A percentile compares a stretch with the other conserved stretches of the same genome.
phyloP scores from a whole-genome alignment of 2,113 vertebrate genomes.

The Polyodon spathula region DNA sequence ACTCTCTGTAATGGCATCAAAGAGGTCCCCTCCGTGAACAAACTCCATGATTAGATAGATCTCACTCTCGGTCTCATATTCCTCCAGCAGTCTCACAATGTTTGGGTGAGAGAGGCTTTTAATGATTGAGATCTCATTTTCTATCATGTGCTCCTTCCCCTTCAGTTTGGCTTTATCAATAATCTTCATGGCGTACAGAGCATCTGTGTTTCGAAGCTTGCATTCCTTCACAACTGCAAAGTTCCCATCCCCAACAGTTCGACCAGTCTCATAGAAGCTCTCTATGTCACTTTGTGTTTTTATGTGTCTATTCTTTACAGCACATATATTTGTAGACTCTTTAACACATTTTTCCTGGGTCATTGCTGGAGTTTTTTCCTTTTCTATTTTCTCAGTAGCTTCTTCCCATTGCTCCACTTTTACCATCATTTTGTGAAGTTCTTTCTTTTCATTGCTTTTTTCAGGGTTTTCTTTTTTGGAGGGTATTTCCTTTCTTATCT shows the following conservation, averaged over 20 bases:
- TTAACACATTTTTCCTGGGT: conserved; percentile 9
- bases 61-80: conserved; percentile 74
- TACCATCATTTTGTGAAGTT: too few species aligned
- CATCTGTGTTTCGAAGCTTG: conserved; percentile 47
- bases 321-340: conserved; percentile 14
- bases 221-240: conserved; percentile 87
- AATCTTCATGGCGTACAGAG: conserved; percentile 80
- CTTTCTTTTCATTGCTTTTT: too few species aligned
- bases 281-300: conserved; percentile 55
- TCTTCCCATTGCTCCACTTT: too few species aligned
- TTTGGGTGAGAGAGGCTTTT: conserved; percentile 80
- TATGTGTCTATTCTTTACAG: conserved; percentile 11
- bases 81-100: conserved; percentile 76
- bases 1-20: conserved; percentile 81
- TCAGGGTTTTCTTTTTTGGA: too few species aligned
- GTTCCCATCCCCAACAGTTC: conserved; percentile 85
- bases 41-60: conserved; percentile 89
- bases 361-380: background rate
- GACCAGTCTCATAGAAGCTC: conserved; percentile 71
- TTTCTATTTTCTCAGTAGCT: too few species aligned
- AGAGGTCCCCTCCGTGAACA: conserved; percentile 83
- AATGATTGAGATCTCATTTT: conserved; percentile 85
- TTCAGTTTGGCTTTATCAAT: conserved; percentile 80
- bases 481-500: too few species aligned
- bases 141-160: conserved; percentile 88